Evolutionary conservation across 2,888 invertebrate species (phyloP), one percentile per base, ranked within the genome.

Genomic region (Diloba caeruleocephala): DNA sequence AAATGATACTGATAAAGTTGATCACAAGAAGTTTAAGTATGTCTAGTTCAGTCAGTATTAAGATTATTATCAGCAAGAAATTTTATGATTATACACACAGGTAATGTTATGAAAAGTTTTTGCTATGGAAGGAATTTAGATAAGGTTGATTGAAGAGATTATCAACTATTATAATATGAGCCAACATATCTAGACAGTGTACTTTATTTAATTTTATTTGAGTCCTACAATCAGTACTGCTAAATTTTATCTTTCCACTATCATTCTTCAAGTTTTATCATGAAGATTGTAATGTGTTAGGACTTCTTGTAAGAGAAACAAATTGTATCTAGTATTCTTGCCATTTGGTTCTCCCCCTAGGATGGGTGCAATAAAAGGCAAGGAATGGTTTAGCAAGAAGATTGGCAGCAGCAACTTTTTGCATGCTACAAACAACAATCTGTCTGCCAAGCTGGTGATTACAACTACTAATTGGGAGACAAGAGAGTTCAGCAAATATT

Each of bases 91-190:
- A n/a, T 23, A 34, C 26, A 32, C 37, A 26, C 44, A 65, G 17
- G 33, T 26, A 25, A 17, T 38, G 26, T 52, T 62, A 21, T 51
- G 44, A 33, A 34, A 12, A 45, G 25, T 23, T 28, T 45, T 31
- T 41, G 52, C 37, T 31, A 62, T 26, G 45, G 61, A 31, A n/a
- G n/a, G n/a, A 31, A 66, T 66, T 21, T 38, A 59, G 66, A 65
- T 61, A 64, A 26, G 17, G 17, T 5, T 10, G 32, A 29, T 9
- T 32, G 2, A 21, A 21, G 21, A 44, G 17, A 45, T 19, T 25
- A 25, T 17, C 2, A 31, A 37, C 37, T 7, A 5, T 33, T 12
- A 19, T 42, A n/a, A 44, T 17, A 13, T 25, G n/a, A 29, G 3
- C n/a, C 13, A 28, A 12, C 3, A 14, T 13, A 9, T 31, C 1